Conservation (phyloP, 2,113 vertebrate genomes). For the cat (Felis catus) region F.catus_Fca126_mat1.0 CM031421.1:101876501-101877000, state of each 20-base stretch:
- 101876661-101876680: not conserved
- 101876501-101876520: not conserved
- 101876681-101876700: not conserved
- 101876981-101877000: not conserved
- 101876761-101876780: not conserved
- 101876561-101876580: not conserved
- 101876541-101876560: too few species aligned
- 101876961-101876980: not conserved
- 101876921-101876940: not conserved
- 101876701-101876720: not conserved
- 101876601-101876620: not conserved
- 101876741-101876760: not conserved
- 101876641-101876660: not conserved
- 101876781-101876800: not conserved
- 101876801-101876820: accelerated
- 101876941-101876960: not conserved
- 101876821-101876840: not conserved
- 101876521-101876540: not conserved
- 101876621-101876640: not conserved
- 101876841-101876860: not conserved
- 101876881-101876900: not conserved
- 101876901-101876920: not conserved
- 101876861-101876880: not conserved
- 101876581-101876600: not conserved
- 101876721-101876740: not conserved